Evolutionary conservation across 2,888 invertebrate species (phyloP), one percentile per base, ranked within the genome.

Genomic region (Teinopalpus imperialis): DNA sequence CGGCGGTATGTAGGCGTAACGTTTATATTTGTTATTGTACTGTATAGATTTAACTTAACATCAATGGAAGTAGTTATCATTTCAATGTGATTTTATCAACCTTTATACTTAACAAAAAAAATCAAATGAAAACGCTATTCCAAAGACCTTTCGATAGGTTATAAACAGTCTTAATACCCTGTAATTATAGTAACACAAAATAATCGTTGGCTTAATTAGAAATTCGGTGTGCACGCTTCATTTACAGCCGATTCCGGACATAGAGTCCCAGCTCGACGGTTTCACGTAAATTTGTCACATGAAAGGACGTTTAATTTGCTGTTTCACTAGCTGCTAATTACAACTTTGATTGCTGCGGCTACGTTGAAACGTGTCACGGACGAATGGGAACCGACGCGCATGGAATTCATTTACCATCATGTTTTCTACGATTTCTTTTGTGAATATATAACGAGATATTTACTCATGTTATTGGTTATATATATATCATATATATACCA

Each of bases 291-390:
- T 72, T 70, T 72, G 74, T 78, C 77, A 79, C 74, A 68, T 69
- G 73, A 74, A 74, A 71, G 75, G 76, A 72, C 76, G 77, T 80
- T 83, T 77, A 81, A 86, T 85, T 85, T 81, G 76, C 81, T 80
- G 79, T 82, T 81, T 78, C 79, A 81, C 72, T 82, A 81, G 79
- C 69, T 81, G 80, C 78, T 86, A 85, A 85, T 86, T 83, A 81
- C 81, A 77, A 77, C 74, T 81, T 80, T 82, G 85, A 83, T 82
- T 83, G 80, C 72, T 66, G 73, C 53, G 74, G 73, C 74, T 57
- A 60, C 66, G 63, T 39, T 57, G 63, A 67, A 74, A 68, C 68
- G 67, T 69, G 66, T 66, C 67, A 70, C 60, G 58, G 59, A 51
- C 59, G 57, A 44, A 37, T 49, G 63, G 57, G 56, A 50, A 51